Percentiles rank a stretch among this genome's conserved stretches.
These are phyloP conservation scores for Macroglossus sobrinus DNA, from an alignment of 2,113 vertebrate species.

Conservation along the genomic window DNA sequence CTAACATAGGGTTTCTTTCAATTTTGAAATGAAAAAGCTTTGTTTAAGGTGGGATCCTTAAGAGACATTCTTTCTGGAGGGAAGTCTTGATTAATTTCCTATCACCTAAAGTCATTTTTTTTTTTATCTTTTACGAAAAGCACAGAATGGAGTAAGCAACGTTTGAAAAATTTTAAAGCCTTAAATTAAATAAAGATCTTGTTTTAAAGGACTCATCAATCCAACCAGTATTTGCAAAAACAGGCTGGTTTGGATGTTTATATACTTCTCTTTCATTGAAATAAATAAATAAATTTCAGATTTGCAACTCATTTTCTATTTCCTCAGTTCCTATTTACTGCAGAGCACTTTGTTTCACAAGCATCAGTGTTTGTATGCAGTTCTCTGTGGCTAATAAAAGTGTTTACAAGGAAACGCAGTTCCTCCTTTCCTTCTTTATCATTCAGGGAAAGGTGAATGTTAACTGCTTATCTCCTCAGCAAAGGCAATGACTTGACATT, in stretches of 20 bases:
- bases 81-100: not conserved
- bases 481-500: constrained; percentile 64
- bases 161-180: not conserved
- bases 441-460: constrained; percentile 57
- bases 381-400: constrained; percentile 70
- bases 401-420: constrained; percentile 63
- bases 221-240: constrained; percentile 19
- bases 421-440: constrained; percentile 61
- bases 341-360: constrained; percentile 46
- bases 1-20: not conserved
- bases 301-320: constrained; percentile 70
- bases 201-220: not conserved
- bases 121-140: not conserved
- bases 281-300: constrained; percentile 73
- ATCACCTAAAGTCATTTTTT: not conserved
- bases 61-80: not conserved
- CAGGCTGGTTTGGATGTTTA: constrained; percentile 34
- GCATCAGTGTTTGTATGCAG: not conserved
- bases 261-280: constrained; percentile 59
- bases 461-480: constrained; percentile 42
- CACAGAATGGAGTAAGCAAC: not conserved
- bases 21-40: constrained; percentile 37
- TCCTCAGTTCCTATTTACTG: constrained; percentile 69
- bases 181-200: not conserved
- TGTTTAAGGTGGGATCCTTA: not conserved